Percentiles rank a stretch among this genome's conserved stretches.
phyloP scores from a whole-genome alignment of 2,888 invertebrate species.

The Netelia melanura region DNA sequence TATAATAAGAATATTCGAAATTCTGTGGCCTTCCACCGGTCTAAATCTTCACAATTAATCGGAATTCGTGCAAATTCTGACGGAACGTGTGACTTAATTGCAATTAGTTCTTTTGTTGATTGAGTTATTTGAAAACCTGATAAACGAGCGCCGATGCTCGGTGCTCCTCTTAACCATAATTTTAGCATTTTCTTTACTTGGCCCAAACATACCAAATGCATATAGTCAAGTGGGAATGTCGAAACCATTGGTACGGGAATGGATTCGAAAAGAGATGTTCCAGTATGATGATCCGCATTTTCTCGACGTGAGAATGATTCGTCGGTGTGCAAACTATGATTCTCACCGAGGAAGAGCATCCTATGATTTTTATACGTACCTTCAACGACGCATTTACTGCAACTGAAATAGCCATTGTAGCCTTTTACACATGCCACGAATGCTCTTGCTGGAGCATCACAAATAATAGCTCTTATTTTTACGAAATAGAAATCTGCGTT shows the following conservation, averaged over 20 bases:
- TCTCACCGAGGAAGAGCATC: constrained; percentile 24
- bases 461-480: constrained; percentile 53
- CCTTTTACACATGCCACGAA: constrained; percentile 60
- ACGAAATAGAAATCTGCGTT: constrained; percentile 22
- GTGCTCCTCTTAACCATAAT: background rate
- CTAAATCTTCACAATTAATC: no score
- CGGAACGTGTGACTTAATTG: background rate
- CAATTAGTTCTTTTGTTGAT: constrained; percentile 10
- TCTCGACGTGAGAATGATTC: constrained; percentile 8
- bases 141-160: constrained; percentile 4
- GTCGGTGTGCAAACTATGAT: constrained; percentile 9
- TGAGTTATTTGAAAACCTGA: constrained; percentile 15
- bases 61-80: no score
- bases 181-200: background rate
- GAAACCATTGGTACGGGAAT: constrained; percentile 26
- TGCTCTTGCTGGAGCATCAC: constrained; percentile 61
- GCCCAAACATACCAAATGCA: constrained; percentile 26
- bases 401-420: constrained; percentile 41
- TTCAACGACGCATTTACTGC: constrained; percentile 30
- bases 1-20: constrained; percentile 73
- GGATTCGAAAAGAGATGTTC: constrained; percentile 14
- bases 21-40: constrained; percentile 35
- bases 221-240: constrained; percentile 27
- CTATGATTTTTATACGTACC: constrained; percentile 21
- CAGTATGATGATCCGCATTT: constrained; percentile 23